A percentile compares a stretch with the other conserved stretches of the same genome.
phyloP scores from a whole-genome alignment of 2,888 invertebrate genomes.

The Drosophila diplacantha region DNA sequence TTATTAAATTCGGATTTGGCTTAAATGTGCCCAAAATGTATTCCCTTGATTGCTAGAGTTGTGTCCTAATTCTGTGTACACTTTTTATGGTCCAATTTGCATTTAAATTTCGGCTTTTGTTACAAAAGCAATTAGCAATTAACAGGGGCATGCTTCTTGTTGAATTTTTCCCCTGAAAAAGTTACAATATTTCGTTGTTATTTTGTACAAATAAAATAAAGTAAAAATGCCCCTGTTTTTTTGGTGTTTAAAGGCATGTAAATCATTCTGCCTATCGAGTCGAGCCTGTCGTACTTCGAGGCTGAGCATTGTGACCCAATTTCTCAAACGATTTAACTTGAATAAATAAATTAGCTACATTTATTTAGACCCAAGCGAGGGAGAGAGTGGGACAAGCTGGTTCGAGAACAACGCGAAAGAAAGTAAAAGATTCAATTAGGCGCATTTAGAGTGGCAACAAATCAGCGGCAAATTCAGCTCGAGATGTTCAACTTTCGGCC shows the following conservation, averaged over 20 bases:
- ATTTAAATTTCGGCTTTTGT: conserved; percentile 20
- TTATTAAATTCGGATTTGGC: conserved; percentile 21
- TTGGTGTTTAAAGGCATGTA: conserved; percentile 18
- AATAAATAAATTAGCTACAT: conserved; percentile 44
- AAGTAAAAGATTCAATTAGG: conserved; percentile 50
- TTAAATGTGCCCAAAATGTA: conserved; percentile 1
- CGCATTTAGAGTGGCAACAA: conserved; percentile 39
- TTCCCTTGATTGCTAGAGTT: not conserved
- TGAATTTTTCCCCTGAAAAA: conserved; percentile 6
- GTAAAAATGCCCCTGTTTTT: conserved; percentile 2
- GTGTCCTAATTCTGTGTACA: not conserved
- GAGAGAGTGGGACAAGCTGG: too few species aligned
- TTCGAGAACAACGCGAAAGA: conserved; percentile 17
- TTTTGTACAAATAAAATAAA: conserved; percentile 10
- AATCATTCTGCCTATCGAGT: conserved; percentile 25
- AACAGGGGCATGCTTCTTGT: conserved; percentile 19
- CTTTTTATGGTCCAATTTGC: conserved; percentile 15
- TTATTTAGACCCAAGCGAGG: conserved; percentile 14
- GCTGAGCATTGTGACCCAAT: conserved; percentile 22
- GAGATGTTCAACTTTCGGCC: conserved; percentile 26
- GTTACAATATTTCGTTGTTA: not conserved
- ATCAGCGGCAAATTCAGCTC: conserved; percentile 39
- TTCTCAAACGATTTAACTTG: conserved; percentile 40
- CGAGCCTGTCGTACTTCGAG: conserved; percentile 1
- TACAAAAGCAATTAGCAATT: conserved; percentile 45